phyloP scores from a whole-genome alignment of 2,113 vertebrate genomes.

The Myrmecobius fasciatus region DNA sequence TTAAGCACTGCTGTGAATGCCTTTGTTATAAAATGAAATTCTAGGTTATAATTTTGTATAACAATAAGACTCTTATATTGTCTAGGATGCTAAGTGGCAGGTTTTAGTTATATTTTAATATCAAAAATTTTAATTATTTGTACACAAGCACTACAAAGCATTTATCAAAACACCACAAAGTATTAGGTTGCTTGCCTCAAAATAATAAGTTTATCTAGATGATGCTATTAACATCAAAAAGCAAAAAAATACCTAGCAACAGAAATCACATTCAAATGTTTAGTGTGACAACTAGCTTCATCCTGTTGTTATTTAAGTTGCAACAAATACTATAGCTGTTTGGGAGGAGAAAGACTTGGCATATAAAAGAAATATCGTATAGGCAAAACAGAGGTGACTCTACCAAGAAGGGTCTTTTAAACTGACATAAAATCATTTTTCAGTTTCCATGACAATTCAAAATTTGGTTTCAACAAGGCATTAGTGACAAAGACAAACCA shows the following conservation, averaged over 20 bases:
- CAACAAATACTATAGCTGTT: background rate
- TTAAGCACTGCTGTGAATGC: background rate
- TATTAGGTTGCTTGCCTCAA: constrained; percentile 39
- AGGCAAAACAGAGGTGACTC: background rate
- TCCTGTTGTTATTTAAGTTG: background rate
- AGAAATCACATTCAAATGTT: constrained; percentile 41
- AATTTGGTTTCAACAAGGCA: constrained; percentile 2
- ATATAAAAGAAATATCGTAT: background rate
- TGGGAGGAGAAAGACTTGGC: background rate
- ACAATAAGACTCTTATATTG: constrained; percentile 7
- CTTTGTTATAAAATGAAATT: background rate
- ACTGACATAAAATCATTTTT: constrained; percentile 12
- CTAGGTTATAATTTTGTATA: constrained; percentile 1
- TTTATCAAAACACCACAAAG: constrained; percentile 21
- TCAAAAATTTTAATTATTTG: constrained; percentile 3
- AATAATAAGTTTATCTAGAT: constrained; percentile 58
- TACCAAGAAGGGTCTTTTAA: background rate
- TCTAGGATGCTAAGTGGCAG: background rate
- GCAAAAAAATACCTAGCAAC: constrained; percentile 9
- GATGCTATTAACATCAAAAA: constrained; percentile 50
- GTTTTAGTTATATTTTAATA: constrained; percentile 28
- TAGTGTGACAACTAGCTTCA: background rate
- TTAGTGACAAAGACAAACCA: background rate
- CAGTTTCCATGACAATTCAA: constrained; percentile 27
- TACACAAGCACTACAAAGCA: background rate